A percentile compares a stretch with the other conserved stretches of the same genome.
Conservation (phyloP, 2,888 invertebrate species). For the Pterobdella sp. region DNA sequence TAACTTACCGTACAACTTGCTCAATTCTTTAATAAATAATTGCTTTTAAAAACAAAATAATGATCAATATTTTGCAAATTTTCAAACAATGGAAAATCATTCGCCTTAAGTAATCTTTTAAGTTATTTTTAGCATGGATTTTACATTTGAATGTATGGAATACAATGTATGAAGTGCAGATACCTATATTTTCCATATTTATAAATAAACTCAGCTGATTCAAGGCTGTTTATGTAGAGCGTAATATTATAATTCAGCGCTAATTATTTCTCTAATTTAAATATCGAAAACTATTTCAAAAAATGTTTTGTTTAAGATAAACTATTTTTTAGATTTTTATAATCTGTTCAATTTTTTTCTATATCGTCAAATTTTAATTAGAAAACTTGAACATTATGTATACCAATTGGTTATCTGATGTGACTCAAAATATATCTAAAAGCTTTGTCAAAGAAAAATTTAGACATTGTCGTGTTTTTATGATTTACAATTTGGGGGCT, state of each 20-base stretch:
- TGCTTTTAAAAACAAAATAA: neutral
- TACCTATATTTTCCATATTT: neutral
- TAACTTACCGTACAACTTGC: neutral
- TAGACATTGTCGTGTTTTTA: no score
- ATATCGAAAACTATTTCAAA: no score
- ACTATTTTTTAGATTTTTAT: no score
- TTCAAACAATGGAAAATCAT: neutral
- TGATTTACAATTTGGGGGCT: no score
- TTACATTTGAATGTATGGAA: neutral
- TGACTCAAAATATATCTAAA: no score
- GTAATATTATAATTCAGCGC: neutral
- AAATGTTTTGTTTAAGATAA: no score
- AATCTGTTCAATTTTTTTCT: no score
- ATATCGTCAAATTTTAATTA: no score
- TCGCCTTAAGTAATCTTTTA: neutral
- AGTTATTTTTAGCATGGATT: conserved; percentile 2
- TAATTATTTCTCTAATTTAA: no score
- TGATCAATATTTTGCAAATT: neutral
- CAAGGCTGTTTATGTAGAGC: neutral
- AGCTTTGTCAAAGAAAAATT: no score
- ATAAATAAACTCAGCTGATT: conserved; percentile 6
- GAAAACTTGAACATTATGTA: no score
- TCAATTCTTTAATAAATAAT: neutral
- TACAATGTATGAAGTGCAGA: neutral
- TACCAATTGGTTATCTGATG: no score